Evolutionary conservation across 1,140 invertebrate genomes (phyloP).

Genomic region (Brachystomella parvula): DNA sequence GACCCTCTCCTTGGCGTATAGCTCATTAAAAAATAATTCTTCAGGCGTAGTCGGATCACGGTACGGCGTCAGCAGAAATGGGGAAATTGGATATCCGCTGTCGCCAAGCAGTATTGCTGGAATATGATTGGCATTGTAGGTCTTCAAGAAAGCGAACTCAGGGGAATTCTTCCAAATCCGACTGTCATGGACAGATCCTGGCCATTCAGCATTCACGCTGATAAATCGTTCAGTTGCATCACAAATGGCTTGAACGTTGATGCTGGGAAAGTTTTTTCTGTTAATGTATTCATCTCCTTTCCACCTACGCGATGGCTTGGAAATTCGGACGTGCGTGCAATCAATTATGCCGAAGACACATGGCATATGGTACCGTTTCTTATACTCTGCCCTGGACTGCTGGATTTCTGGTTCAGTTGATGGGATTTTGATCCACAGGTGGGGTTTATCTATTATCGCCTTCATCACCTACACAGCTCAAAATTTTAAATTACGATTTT

Average conservation of each 20-base stretch:
- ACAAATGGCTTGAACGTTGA: slow-evolving; percentile 12
- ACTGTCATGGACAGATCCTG: slow-evolving; percentile 15
- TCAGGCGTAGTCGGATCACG: not conserved
- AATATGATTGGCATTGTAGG: no score
- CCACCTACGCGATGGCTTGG: not conserved
- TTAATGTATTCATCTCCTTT: not conserved
- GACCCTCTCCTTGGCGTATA: not conserved
- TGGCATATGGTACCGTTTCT: not conserved
- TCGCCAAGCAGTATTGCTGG: not conserved
- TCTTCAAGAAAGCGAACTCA: not conserved
- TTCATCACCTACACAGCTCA: not conserved
- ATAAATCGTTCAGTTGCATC: slow-evolving; percentile 10
- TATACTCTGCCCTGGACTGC: not conserved
- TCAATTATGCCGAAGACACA: not conserved
- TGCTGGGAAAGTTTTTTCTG: not conserved
- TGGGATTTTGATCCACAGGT: slow-evolving; percentile 25
- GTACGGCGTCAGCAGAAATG: not conserved
- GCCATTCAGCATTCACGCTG: slow-evolving; percentile 8
- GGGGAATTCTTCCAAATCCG: slow-evolving; percentile 8
- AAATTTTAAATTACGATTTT: not conserved
- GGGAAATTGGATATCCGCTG: not conserved
- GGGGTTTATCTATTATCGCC: slow-evolving; percentile 26
- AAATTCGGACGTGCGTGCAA: not conserved
- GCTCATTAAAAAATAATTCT: not conserved
- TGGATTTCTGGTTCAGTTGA: not conserved